These are phyloP conservation scores for Cordilura impudica DNA, from an alignment of 2,888 invertebrate genomes.

Conservation along the genomic window DNA sequence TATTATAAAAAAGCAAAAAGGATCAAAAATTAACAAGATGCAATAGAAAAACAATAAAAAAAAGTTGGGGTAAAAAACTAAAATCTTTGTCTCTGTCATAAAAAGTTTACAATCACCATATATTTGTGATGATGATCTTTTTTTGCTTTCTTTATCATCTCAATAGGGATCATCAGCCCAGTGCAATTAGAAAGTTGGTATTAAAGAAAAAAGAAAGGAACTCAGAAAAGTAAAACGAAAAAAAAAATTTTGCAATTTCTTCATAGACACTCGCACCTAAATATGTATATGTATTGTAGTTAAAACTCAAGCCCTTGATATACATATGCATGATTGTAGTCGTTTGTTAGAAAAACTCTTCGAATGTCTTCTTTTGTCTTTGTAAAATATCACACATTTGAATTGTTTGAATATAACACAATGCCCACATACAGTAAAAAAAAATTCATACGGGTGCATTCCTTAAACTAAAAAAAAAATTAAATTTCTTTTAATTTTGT, in stretches of 20 bases:
- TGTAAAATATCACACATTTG: constrained; percentile 23
- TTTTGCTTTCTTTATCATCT: constrained; percentile 32
- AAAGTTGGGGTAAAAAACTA: constrained; percentile 12
- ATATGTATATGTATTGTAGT: background rate
- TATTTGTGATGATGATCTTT: constrained; percentile 20
- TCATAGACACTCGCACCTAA: too few relatives aligned
- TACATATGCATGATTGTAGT: background rate
- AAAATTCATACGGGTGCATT: constrained; percentile 48
- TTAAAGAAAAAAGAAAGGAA: background rate
- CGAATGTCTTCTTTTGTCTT: constrained; percentile 25
- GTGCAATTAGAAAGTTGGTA: constrained; percentile 53
- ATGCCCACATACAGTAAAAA: background rate
- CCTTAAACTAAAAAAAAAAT: constrained; percentile 4
- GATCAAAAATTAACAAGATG: background rate
- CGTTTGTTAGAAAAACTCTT: background rate
- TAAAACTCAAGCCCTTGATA: constrained; percentile 18
- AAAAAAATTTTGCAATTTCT: background rate
- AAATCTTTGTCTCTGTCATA: background rate
- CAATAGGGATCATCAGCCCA: constrained; percentile 58
- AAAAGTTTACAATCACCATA: background rate
- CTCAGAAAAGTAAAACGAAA: background rate
- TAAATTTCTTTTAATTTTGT: constrained; percentile 20
- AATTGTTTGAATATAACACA: constrained; percentile 14
- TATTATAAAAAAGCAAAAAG: constrained; percentile 17
- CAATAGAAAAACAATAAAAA: constrained; percentile 27